phyloP scores from a whole-genome alignment of 2,113 vertebrate genomes.

The Apus apus region DNA sequence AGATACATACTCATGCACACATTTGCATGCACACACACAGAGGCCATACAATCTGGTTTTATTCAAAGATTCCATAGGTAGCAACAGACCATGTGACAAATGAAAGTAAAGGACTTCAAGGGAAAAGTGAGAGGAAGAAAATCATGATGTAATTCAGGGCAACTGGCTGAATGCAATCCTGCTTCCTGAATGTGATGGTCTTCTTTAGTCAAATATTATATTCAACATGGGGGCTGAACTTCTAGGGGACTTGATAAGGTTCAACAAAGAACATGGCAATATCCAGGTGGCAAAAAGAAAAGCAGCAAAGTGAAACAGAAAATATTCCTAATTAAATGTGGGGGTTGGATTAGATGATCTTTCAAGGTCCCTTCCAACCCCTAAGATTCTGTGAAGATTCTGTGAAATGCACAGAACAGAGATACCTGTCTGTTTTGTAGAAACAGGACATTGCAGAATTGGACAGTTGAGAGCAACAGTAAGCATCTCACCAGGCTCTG shows the following conservation, averaged over 20 bases:
- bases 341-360: too few relatives aligned
- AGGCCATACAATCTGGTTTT: neutral
- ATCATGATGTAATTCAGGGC: neutral
- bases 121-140: neutral
- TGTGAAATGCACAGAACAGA: neutral
- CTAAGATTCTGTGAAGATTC: too few relatives aligned
- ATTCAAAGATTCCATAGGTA: neutral
- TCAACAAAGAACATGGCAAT: neutral
- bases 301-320: neutral
- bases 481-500: neutral
- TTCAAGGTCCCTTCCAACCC: too few relatives aligned
- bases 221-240: neutral
- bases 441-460: neutral
- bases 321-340: neutral
- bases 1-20: neutral
- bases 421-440: neutral
- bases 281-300: neutral
- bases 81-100: neutral
- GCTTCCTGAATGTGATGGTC: neutral
- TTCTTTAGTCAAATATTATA: neutral
- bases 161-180: constrained; percentile 1
- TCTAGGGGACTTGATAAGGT: neutral
- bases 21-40: neutral
- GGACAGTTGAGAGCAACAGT: neutral
- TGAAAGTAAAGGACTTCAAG: neutral